phyloP scores from a whole-genome alignment of 2,113 vertebrate species.

The Chrysochloris asiatica region DNA sequence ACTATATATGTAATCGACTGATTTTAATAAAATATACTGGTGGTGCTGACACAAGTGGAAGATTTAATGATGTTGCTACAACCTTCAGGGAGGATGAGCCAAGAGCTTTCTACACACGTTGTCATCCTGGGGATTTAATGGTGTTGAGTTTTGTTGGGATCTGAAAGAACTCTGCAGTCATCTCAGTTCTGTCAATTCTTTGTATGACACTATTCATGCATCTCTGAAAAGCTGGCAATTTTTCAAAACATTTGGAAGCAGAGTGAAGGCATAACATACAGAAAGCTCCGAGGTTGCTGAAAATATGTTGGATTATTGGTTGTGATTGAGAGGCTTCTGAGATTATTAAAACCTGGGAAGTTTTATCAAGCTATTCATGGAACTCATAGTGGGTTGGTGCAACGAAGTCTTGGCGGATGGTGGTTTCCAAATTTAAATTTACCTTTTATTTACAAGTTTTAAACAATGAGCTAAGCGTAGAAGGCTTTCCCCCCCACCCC shows the following conservation, averaged over 20 bases:
- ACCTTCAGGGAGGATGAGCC: slow-evolving; percentile 61
- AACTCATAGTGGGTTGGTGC: neutral
- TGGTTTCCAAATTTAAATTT: slow-evolving; percentile 35
- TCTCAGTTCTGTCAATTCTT: slow-evolving; percentile 71
- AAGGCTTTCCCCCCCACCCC: neutral
- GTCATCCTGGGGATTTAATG: slow-evolving; percentile 71
- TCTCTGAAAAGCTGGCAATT: slow-evolving; percentile 75
- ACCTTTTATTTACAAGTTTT: slow-evolving; percentile 61
- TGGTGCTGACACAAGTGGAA: slow-evolving; percentile 57
- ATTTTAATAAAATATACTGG: slow-evolving; percentile 57
- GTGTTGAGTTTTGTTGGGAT: slow-evolving; percentile 67
- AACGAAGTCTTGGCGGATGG: neutral
- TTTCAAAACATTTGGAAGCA: slow-evolving; percentile 68
- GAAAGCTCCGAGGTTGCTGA: slow-evolving; percentile 51
- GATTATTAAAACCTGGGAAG: neutral
- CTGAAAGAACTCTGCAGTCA: slow-evolving; percentile 60
- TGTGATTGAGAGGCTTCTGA: slow-evolving; percentile 16
- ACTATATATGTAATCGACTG: neutral
- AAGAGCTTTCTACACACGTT: slow-evolving; percentile 70
- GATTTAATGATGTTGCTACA: slow-evolving; percentile 64
- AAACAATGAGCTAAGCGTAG: slow-evolving; percentile 34
- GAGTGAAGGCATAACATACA: slow-evolving; percentile 52
- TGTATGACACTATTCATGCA: slow-evolving; percentile 59
- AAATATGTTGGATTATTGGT: slow-evolving; percentile 44
- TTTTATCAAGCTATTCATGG: slow-evolving; percentile 9